Base-by-base conservation (phyloP, 1,140 invertebrate species). In the Drosophila tsacasi region DNA sequence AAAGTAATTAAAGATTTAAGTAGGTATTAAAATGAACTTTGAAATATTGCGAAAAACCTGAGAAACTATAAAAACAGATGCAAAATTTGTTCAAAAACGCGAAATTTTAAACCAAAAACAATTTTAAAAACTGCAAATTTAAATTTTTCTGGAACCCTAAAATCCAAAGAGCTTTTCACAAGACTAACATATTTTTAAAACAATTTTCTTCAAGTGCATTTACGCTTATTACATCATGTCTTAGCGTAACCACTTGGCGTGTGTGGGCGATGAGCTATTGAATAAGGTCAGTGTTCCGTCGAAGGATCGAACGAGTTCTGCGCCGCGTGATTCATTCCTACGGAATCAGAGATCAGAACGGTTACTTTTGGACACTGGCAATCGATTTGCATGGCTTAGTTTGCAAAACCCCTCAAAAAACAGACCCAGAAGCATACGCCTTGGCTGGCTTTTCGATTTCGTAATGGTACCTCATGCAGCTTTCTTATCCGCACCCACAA, bases 201-300 rank as follows among this genome's bases (percentile, higher is more conserved):
- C 3, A n/a, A 68, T 58, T 79, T 61, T 77, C 35, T 61, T 35
- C 46, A 46, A 55, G 79, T 35, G 75, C 61, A 52, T 25, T 17
- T 8, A 21, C 21, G 6, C 5, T 15, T 6, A 46, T 71, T 60
- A 54, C 42, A 35, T 72, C 50, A 61, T 66, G 19, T 23, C 12
- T 52, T 6, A 23, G 49, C 30, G 25, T 10, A 15, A 17, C 9
- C 21, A 39, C 21, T 60, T 46, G 55, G 32, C 32, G 19, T 63
- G 81, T 55, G 78, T 59, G 82, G 64, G 61, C 75, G 55, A 54
- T 83, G 80, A 86, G 52, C 86, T 76, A 69, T 69, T 54, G 58
- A 83, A 89, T 80, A 72, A 74, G 83, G 83, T 86, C 86, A 86
- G 79, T 77, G 68, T 81, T 76, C 55, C 75, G 63, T 52, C 49